These are phyloP conservation scores for Notodonta dromedarius DNA, from an alignment of 2,888 invertebrate species.

Conservation along the genomic window DNA sequence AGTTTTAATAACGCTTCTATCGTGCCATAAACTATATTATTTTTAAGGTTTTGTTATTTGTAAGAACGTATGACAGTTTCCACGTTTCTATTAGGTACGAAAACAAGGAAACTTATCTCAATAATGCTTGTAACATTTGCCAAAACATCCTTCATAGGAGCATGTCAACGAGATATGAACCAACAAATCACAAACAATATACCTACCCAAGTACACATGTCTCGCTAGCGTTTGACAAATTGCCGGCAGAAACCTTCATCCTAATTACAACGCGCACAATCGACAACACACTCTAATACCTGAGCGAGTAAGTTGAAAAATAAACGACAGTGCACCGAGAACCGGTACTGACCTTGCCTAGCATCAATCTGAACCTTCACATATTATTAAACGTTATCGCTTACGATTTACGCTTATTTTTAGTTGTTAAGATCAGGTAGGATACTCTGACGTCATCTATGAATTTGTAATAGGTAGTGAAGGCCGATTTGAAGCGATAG, in stretches of 20 bases:
- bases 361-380: constrained; percentile 63
- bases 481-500: background rate
- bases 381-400: constrained; percentile 46
- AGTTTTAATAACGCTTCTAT: background rate
- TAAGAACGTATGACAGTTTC: too few relatives aligned
- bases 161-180: constrained; percentile 20
- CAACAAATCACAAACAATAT: constrained; percentile 25
- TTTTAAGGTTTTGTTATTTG: too few relatives aligned
- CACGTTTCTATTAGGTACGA: background rate
- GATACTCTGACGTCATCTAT: background rate
- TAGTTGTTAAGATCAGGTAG: background rate
- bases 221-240: constrained; percentile 48
- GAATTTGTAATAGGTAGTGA: constrained; percentile 10
- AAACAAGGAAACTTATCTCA: background rate
- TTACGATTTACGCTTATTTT: constrained; percentile 22
- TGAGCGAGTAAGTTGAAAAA: constrained; percentile 42
- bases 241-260: constrained; percentile 59
- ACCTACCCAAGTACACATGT: constrained; percentile 10
- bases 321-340: constrained; percentile 26
- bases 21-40: background rate
- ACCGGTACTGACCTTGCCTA: constrained; percentile 70
- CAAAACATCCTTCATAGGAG: background rate
- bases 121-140: background rate
- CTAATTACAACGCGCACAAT: constrained; percentile 39
- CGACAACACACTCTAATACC: constrained; percentile 53